Evolutionary conservation across 2,888 invertebrate genomes (phyloP), one percentile per base, ranked within the genome.

Genomic region (Dioctria rufipes): DNA sequence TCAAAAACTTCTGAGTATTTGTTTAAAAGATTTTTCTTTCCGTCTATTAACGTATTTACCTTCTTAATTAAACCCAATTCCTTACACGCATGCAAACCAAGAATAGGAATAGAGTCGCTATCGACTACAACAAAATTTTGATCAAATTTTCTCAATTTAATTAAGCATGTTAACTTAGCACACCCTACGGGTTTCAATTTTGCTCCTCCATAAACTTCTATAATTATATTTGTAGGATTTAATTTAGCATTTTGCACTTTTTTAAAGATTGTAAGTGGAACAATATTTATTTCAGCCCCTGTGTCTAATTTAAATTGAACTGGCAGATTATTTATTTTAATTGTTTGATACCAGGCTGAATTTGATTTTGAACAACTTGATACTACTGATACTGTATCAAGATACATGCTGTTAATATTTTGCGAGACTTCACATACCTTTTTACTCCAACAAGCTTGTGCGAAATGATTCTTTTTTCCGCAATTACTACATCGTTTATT

Each of bases 191-290:
- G n/a, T n/a, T n/a, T n/a, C n/a, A n/a, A n/a, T n/a, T n/a, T n/a
- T n/a, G n/a, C n/a, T n/a, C n/a, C n/a, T n/a, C n/a, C n/a, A n/a
- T n/a, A n/a, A n/a, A n/a, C n/a, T n/a, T 60, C 60, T n/a, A 60
- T n/a, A 5, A 60, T 60, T 8, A n/a, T n/a, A n/a, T 66, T 43
- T 54, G 71, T 40, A n/a, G 58, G 54, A 54, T 43, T 43, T 40
- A 42, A 8, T 11, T 40, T 5, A 39, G 8, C 4, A 5, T 42
- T 40, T 40, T 40, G 37, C 3, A 65, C 5, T 9, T 42, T 40
- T 8, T 65, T 6, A 42, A 5, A 42, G 37, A 42, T 9, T 5
- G 8, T 42, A 11, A 40, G 40, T 39, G 65, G 65, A 9, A 65
- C 3, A 5, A 65, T 40, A 65, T 65, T 65, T 8, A 65, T 65